phyloP scores from a whole-genome alignment of 2,888 invertebrate species.

The Epinotia ramella region DNA sequence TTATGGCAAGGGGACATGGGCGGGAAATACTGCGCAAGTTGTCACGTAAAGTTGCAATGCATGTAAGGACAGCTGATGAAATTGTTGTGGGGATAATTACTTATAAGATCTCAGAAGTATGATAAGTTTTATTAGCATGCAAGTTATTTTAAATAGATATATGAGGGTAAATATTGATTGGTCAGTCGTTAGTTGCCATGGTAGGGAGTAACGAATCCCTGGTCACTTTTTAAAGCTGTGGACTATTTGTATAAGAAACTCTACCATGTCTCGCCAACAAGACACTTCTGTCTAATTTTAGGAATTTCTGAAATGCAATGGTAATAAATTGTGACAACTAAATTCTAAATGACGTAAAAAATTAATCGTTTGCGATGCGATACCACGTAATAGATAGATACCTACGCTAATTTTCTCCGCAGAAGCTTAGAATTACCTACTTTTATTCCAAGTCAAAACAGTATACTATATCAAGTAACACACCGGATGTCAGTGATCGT shows the following conservation, averaged over 20 bases:
- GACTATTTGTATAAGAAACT: too few relatives aligned
- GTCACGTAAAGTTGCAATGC: neutral
- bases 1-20: neutral
- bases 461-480: neutral
- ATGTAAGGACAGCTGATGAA: neutral
- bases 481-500: constrained; percentile 22
- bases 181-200: neutral
- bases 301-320: too few relatives aligned
- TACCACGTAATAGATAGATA: too few relatives aligned
- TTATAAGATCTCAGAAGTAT: neutral
- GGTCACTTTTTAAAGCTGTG: too few relatives aligned
- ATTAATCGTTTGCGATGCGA: too few relatives aligned
- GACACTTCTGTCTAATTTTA: too few relatives aligned
- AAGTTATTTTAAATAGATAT: neutral
- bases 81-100: neutral
- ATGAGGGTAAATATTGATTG: neutral
- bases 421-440: neutral
- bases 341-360: too few relatives aligned
- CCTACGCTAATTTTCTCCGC: too few relatives aligned
- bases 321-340: too few relatives aligned
- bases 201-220: too few relatives aligned
- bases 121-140: neutral
- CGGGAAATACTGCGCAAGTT: constrained; percentile 8
- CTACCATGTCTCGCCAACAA: too few relatives aligned
- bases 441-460: neutral